phyloP scores from a whole-genome alignment of 1,140 invertebrate genomes.

The Microplitis mediator region DNA sequence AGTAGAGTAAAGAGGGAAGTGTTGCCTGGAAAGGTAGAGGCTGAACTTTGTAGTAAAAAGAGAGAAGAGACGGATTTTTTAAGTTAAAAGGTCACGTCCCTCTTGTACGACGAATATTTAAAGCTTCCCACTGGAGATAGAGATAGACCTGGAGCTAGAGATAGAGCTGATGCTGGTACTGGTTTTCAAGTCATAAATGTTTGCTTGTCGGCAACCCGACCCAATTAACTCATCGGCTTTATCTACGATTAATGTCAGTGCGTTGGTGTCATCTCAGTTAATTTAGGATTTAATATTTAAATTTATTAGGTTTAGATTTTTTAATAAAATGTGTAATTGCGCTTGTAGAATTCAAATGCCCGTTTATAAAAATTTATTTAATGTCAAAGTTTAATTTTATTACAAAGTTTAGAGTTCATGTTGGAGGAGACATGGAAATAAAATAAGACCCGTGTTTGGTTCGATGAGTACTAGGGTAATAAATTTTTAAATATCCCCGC shows the following conservation, averaged over 20 bases:
- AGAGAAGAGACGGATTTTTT: not conserved
- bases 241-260: slow-evolving; percentile 14
- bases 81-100: slow-evolving; percentile 19
- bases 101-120: slow-evolving; percentile 15
- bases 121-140: not conserved
- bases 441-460: too few species aligned
- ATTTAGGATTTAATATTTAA: too few species aligned
- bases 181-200: slow-evolving; percentile 2
- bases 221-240: slow-evolving; percentile 21
- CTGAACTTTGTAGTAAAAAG: not conserved
- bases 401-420: too few species aligned
- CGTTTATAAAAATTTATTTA: too few species aligned
- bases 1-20: not conserved
- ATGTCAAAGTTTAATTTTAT: too few species aligned
- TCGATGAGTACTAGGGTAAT: too few species aligned
- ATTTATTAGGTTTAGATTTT: not conserved
- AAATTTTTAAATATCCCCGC: too few species aligned
- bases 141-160: not conserved
- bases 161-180: too few species aligned
- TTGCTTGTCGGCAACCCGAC: slow-evolving; percentile 15
- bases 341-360: too few species aligned
- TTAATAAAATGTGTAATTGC: not conserved
- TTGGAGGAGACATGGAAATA: too few species aligned
- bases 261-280: too few species aligned
- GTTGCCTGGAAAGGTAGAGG: not conserved